A percentile compares a stretch with the other conserved stretches of the same genome.
These are phyloP conservation scores for Crotalus viridis DNA, from an alignment of 2,113 vertebrate genomes.

Conservation along the genomic window DNA sequence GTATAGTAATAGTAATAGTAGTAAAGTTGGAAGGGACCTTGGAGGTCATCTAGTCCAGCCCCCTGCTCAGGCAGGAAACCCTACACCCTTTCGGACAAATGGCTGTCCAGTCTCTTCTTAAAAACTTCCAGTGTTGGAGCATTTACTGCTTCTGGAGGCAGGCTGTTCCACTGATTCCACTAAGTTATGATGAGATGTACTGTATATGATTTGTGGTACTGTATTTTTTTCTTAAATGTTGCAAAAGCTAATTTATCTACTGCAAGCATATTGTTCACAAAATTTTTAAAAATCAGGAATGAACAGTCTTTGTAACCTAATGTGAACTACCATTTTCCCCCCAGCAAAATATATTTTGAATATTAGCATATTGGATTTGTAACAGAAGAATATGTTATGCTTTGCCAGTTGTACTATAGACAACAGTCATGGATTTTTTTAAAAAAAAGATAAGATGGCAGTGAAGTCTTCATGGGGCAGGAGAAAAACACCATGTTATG, in stretches of 20 bases:
- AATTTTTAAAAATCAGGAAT: not conserved
- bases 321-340: not conserved
- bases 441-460: not conserved
- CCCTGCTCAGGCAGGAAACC: too few species aligned
- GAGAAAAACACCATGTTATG: not conserved
- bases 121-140: too few species aligned
- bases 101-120: too few species aligned
- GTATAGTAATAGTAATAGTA: not conserved
- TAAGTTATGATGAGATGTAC: not conserved
- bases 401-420: not conserved
- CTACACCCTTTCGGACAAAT: too few species aligned
- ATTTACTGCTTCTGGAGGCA: too few species aligned
- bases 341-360: not conserved
- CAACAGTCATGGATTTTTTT: not conserved
- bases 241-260: too few species aligned
- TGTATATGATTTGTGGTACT: not conserved
- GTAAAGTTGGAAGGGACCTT: too few species aligned
- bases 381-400: not conserved
- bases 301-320: not conserved
- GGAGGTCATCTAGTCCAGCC: too few species aligned
- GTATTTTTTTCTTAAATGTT: not conserved
- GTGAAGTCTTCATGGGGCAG: not conserved
- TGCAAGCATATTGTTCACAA: not conserved
- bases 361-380: not conserved
- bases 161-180: not conserved